These are phyloP conservation scores for Tetrapedia diversipes DNA, from an alignment of 2,888 invertebrate genomes.

Conservation along the genomic window DNA sequence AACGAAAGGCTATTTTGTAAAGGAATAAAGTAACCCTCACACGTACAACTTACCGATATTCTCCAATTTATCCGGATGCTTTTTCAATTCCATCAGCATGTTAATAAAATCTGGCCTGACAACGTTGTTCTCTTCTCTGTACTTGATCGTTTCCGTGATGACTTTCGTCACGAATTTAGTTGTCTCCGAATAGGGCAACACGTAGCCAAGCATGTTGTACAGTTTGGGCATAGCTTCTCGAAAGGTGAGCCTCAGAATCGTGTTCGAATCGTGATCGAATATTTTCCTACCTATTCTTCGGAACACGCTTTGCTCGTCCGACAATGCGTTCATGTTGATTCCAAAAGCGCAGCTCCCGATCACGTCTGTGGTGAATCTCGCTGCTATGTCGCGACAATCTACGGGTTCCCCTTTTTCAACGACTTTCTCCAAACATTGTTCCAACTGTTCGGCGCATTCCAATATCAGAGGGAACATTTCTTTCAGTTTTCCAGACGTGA, in stretches of 20 bases:
- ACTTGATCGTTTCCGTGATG: constrained; percentile 77
- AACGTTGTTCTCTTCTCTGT: constrained; percentile 80
- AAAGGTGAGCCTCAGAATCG: constrained; percentile 9
- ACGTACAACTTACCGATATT: constrained; percentile 69
- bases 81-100: constrained; percentile 78
- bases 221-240: constrained; percentile 61
- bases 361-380: constrained; percentile 81
- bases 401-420: constrained; percentile 57
- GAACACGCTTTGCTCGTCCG: constrained; percentile 77
- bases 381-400: constrained; percentile 74
- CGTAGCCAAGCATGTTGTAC: constrained; percentile 57
- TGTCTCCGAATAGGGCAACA: constrained; percentile 64
- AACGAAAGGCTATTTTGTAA: too few species aligned
- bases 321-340: constrained; percentile 78
- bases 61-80: constrained; percentile 60
- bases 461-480: constrained; percentile 83
- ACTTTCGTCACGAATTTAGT: constrained; percentile 76
- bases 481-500: constrained; percentile 84
- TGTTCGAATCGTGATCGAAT: constrained; percentile 58
- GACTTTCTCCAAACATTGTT: constrained; percentile 79
- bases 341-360: constrained; percentile 82
- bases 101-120: constrained; percentile 83
- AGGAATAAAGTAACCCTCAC: too few species aligned
- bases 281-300: constrained; percentile 76
- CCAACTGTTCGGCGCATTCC: constrained; percentile 81